Base-by-base conservation (phyloP, 1,140 invertebrate species). In the Pachyrhynchus sulphureomaculatus region DNA sequence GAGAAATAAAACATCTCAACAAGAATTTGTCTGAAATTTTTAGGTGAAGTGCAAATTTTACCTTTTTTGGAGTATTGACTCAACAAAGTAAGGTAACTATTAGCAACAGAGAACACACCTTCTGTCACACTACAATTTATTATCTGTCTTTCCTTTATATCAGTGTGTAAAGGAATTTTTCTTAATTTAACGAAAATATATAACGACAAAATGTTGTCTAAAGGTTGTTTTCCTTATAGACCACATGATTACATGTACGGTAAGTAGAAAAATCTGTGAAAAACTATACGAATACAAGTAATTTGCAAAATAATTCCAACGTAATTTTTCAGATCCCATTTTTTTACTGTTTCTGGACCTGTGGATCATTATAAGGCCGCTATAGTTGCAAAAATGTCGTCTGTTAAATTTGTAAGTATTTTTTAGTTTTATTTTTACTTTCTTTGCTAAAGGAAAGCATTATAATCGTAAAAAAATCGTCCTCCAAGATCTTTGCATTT, bases 281-380 rank as follows among this genome's bases (percentile, higher is more conserved):
- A 45, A 47, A n/a, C n/a, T n/a, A n/a, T n/a, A n/a, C n/a, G n/a
- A n/a, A n/a, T n/a, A n/a, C n/a, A n/a, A n/a, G n/a, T n/a, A n/a
- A n/a, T n/a, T n/a, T n/a, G n/a, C n/a, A n/a, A n/a, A n/a, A n/a
- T n/a, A n/a, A n/a, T n/a, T n/a, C n/a, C n/a, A n/a, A n/a, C n/a
- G n/a, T n/a, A n/a, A 8, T 29, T 10, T 29, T 72, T 42, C 33
- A 83, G 81, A 83, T 74, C 78, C 80, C 0, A 67, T 79, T 6
- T 79, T 6, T 82, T 75, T 67, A 79, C 80, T 15, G 79, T 82
- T 3, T 82, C 80, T 2, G 78, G 80, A 0, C 77, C 79, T 0
- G 75, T 77, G 4, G 81, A 83, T 66, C 81, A 80, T 60, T 80
- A 79, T 8, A 73, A 80, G 36, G 75, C 77, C 0, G 78, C 78